A percentile compares a stretch with the other conserved stretches of the same genome.
Evolutionary conservation across 1,140 invertebrate species (phyloP).

Genomic region (Leptopilina clavipes): DNA sequence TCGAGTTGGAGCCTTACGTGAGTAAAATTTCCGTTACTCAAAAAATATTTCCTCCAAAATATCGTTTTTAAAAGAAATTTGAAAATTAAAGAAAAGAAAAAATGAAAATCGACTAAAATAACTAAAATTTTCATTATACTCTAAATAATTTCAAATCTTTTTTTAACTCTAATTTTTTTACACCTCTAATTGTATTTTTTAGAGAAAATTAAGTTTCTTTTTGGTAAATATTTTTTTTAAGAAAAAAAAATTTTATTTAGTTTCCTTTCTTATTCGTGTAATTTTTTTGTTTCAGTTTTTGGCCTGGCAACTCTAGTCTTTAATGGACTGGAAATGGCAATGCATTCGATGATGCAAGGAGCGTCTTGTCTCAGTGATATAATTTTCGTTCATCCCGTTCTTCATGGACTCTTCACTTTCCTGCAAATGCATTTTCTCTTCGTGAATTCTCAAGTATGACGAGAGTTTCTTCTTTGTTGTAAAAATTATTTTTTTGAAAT

Average conservation of each 20-base stretch:
- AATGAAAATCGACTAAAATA: no score
- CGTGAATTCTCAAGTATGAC: slow-evolving; percentile 80
- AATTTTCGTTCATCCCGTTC: slow-evolving; percentile 79
- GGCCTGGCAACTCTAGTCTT: slow-evolving; percentile 81
- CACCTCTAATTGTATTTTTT: no score
- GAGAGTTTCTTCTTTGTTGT: background rate
- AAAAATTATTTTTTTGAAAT: no score
- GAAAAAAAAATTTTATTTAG: no score
- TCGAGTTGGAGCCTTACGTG: slow-evolving; percentile 81
- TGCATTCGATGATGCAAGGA: slow-evolving; percentile 78
- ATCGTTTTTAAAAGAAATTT: background rate
- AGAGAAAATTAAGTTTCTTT: no score
- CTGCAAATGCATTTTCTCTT: slow-evolving; percentile 84
- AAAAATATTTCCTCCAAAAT: slow-evolving; percentile 3
- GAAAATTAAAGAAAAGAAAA: background rate
- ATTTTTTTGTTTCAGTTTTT: slow-evolving; percentile 76
- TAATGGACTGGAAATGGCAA: slow-evolving; percentile 80
- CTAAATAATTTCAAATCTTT: no score
- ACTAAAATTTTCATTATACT: no score
- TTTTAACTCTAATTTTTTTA: no score
- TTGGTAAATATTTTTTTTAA: no score
- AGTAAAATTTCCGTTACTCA: slow-evolving; percentile 48
- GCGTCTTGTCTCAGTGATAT: slow-evolving; percentile 77
- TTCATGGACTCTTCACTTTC: slow-evolving; percentile 82
- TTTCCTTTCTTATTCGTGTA: no score